Percentiles rank a stretch among this genome's conserved stretches.
phyloP scores from a whole-genome alignment of 2,113 vertebrate species.

The Lophura nycthemera region DNA sequence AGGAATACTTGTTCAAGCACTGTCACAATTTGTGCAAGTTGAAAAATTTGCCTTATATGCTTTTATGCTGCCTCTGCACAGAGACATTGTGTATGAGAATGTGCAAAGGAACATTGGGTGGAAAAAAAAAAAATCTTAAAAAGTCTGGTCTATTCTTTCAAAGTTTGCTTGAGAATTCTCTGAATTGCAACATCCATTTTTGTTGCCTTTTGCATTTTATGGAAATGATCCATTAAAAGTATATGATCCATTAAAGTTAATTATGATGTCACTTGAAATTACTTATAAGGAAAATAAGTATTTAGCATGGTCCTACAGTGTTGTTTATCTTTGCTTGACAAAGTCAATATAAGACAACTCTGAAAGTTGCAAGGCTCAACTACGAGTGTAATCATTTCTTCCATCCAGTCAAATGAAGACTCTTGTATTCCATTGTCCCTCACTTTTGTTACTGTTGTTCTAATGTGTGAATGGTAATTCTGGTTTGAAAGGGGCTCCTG shows the following conservation, averaged over 20 bases:
- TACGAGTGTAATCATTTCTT: background rate
- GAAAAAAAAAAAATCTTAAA: background rate
- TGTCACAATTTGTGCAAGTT: background rate
- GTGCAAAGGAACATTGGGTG: background rate
- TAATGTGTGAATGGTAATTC: background rate
- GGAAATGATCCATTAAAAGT: too few relatives aligned
- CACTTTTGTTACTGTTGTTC: background rate
- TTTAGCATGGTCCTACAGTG: rapidly evolving
- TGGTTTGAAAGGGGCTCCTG: background rate
- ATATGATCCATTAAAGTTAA: too few relatives aligned
- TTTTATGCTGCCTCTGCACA: background rate
- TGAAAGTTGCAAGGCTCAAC: background rate
- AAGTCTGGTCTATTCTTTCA: background rate
- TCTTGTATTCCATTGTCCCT: background rate
- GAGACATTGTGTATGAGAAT: background rate
- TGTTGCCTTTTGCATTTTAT: background rate
- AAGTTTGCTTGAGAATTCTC: background rate
- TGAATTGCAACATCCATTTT: background rate
- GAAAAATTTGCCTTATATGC: background rate
- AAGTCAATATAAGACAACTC: background rate
- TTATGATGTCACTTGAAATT: background rate
- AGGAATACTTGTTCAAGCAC: rapidly evolving
- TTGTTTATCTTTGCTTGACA: background rate
- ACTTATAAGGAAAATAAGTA: background rate
- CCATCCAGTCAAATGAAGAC: background rate